A percentile compares a stretch with the other conserved stretches of the same genome.
Conservation (phyloP, 1,140 invertebrate species). For the Hylaeus volcanicus region DNA sequence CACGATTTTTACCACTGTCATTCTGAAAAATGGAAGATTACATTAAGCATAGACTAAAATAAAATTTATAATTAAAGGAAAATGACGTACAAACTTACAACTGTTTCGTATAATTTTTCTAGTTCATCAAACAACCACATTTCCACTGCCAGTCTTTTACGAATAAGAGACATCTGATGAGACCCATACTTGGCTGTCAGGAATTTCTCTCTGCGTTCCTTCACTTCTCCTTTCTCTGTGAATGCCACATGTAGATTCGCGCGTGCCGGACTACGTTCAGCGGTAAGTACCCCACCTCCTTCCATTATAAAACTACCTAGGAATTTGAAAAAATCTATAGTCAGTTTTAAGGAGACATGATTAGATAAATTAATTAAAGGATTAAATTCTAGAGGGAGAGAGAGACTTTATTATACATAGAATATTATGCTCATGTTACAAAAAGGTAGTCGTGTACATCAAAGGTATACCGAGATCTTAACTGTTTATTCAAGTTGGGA, state of each 20-base stretch:
- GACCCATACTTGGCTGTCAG: constrained; percentile 97
- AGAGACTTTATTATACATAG: constrained; percentile 8
- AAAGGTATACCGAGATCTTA: background rate
- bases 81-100: constrained; percentile 82
- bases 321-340: background rate
- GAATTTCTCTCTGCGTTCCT: constrained; percentile 94
- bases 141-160: constrained; percentile 95
- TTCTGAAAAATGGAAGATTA: constrained; percentile 75
- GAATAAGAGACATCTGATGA: constrained; percentile 97
- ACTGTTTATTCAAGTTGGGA: background rate
- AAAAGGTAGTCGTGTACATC: constrained; percentile 10
- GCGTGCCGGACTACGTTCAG: constrained; percentile 88
- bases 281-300: constrained; percentile 76
- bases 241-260: constrained; percentile 93
- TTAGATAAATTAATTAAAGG: constrained; percentile 5
- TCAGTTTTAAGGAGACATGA: background rate
- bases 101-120: constrained; percentile 92
- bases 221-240: constrained; percentile 91
- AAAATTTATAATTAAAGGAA: background rate
- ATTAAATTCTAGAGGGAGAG: background rate
- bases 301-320: constrained; percentile 68
- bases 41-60: too few species aligned
- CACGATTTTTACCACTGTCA: constrained; percentile 83
- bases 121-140: constrained; percentile 98
- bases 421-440: constrained; percentile 2